Evolutionary conservation across 2,888 invertebrate species (phyloP).

Genomic region (Chymomyza caudatula): DNA sequence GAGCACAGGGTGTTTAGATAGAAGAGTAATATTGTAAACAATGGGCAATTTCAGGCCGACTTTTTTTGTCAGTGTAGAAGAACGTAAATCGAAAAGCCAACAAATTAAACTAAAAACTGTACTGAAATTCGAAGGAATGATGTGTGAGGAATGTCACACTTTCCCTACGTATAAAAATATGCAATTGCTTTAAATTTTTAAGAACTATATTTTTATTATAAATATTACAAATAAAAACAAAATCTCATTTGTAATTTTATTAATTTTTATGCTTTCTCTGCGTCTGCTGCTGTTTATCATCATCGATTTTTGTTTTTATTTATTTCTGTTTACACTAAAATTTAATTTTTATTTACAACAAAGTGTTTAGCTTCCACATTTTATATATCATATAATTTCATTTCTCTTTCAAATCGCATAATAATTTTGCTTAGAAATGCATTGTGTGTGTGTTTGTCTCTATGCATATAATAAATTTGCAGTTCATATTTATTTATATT

Average conservation of each 20-base stretch:
- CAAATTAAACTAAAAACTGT: background rate
- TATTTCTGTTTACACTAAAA: constrained; percentile 75
- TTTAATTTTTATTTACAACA: constrained; percentile 78
- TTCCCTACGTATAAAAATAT: background rate
- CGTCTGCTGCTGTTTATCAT: constrained; percentile 24
- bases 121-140: background rate
- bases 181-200: constrained; percentile 53
- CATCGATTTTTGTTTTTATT: constrained; percentile 12
- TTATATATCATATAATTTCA: background rate
- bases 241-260: constrained; percentile 69
- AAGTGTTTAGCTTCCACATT: constrained; percentile 62
- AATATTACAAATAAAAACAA: constrained; percentile 73
- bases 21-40: background rate
- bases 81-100: too few relatives aligned
- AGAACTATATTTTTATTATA: constrained; percentile 72
- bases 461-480: constrained; percentile 50
- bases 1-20: too few relatives aligned
- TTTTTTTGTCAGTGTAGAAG: too few relatives aligned
- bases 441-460: constrained; percentile 31
- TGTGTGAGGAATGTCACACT: background rate
- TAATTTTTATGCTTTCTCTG: constrained; percentile 58
- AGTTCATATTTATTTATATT: constrained; percentile 34
- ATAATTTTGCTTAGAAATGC: constrained; percentile 32
- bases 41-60: background rate
- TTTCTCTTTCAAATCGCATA: constrained; percentile 34